These are phyloP conservation scores for Hyla sarda DNA, from an alignment of 2,113 vertebrate genomes.

Conservation along the genomic window DNA sequence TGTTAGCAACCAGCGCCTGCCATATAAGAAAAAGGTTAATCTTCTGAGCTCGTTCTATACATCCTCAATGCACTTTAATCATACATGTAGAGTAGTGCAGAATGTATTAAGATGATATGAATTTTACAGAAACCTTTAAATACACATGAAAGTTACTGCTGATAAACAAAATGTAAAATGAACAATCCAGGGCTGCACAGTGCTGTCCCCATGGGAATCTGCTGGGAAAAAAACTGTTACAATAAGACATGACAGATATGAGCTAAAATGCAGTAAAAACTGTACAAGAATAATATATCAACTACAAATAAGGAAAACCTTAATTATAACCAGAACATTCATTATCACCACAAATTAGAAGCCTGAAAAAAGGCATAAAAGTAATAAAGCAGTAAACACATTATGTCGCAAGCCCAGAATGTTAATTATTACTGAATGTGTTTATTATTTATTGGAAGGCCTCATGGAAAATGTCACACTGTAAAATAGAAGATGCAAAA, in stretches of 20 bases:
- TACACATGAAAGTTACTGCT: neutral
- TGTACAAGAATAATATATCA: conserved; percentile 1
- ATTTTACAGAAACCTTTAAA: neutral
- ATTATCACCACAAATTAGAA: conserved; percentile 19
- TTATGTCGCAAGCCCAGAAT: conserved; percentile 22
- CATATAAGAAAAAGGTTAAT: no score
- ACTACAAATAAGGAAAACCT: neutral
- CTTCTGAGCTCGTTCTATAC: no score
- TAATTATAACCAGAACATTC: neutral
- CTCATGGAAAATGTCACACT: conserved; percentile 54
- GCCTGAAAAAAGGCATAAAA: conserved; percentile 5
- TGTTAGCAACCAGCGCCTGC: no score
- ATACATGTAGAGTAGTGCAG: no score
- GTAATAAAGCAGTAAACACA: conserved; percentile 28
- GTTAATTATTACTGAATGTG: conserved; percentile 51
- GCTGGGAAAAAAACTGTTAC: neutral
- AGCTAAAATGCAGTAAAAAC: neutral
- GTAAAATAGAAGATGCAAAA: conserved; percentile 40
- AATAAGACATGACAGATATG: neutral
- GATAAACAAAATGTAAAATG: neutral
- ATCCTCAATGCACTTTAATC: no score
- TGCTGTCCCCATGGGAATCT: neutral
- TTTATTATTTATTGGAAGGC: conserved; percentile 49
- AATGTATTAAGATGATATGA: no score
- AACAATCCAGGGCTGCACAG: neutral